Base-by-base conservation (phyloP, 2,113 vertebrate genomes). In the Salvator merianae region DNA sequence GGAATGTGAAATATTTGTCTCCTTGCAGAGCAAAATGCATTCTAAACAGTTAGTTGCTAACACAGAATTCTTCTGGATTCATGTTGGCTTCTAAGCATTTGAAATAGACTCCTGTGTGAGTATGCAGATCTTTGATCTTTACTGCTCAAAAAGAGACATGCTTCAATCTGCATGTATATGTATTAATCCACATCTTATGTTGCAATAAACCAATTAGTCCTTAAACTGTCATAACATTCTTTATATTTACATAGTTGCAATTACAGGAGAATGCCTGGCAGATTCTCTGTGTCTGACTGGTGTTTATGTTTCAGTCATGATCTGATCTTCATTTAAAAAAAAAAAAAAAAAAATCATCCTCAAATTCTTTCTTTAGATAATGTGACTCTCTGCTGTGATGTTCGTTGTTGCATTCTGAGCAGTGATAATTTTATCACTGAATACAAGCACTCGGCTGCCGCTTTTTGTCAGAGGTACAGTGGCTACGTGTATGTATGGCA, bases 191-290 rank as follows among this genome's bases (percentile, higher is more conserved):
- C 43, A 18, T 28, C 38, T 83, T 47, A 66, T 55, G 82, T 68
- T 43, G 76, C 38, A 68, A 69, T 76, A 77, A 83, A 75, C 59
- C n/a, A 75, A 66, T 83, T 75, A 75, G 72, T 63, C 20, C 40
- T 83, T 50, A 66, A 76, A 40, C 32, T 83, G 65, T 73, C 43
- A 68, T 28, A 34, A 63, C 82, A 83, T 50, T 63, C 71, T 83
- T 84, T 38, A 65, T 77, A 53, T 76, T n/a, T 84, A 24, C 53
- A 62, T 71, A 79, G 20, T 59, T 78, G 66, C 62, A 84, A 79
- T 79, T 78, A 71, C 34, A 59, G 1, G n/a, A 72, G 66, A 32
- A 73, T 36, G 68, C 68, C 38, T 73, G 55, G 20, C 9, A 73
- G 14, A 85, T 85, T 73, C 20, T 72, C 55, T 72, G 74, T 70